These are phyloP conservation scores for Ictalurus punctatus DNA, from an alignment of 2,113 vertebrate genomes.

Conservation along the genomic window DNA sequence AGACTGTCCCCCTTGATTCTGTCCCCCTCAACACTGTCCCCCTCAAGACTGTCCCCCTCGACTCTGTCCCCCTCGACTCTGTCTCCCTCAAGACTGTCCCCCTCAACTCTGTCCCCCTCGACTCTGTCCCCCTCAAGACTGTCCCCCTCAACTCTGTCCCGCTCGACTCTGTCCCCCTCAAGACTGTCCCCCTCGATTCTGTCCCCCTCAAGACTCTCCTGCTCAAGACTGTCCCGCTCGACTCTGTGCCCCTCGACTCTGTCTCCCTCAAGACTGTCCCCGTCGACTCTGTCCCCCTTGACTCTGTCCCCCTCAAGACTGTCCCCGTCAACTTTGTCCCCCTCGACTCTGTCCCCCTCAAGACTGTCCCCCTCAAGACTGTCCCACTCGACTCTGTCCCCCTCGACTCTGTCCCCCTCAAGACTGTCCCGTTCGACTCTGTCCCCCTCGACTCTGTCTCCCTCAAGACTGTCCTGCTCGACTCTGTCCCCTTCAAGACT, in stretches of 20 bases:
- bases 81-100: background rate
- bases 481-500: background rate
- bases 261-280: no score
- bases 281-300: no score
- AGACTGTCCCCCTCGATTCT: background rate
- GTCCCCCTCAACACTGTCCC: background rate
- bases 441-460: background rate
- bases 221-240: background rate
- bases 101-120: background rate
- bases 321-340: background rate
- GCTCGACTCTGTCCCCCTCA: background rate
- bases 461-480: background rate
- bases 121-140: background rate
- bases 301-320: background rate
- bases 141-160: no score
- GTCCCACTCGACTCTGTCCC: no score
- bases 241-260: background rate
- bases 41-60: background rate
- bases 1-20: background rate
- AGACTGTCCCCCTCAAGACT: background rate
- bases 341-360: background rate
- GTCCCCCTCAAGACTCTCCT: background rate
- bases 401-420: background rate
- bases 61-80: background rate
- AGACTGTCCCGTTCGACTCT: no score